These are phyloP conservation scores for Minunthozetes semirufus DNA, from an alignment of 2,888 invertebrate species.

Conservation along the genomic window DNA sequence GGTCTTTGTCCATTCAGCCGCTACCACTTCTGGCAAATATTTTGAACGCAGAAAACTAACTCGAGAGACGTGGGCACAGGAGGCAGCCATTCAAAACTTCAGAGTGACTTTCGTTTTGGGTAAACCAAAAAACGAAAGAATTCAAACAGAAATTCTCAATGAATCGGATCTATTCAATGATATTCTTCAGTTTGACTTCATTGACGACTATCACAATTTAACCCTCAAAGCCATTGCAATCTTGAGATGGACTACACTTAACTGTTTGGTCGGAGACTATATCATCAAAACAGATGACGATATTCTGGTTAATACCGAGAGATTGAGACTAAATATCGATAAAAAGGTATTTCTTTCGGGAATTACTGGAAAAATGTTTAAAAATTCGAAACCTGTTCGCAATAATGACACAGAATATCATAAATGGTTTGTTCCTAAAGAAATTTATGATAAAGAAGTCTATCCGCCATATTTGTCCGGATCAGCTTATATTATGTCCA, in stretches of 20 bases:
- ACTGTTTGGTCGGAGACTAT: neutral
- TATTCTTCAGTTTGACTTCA: constrained; percentile 18
- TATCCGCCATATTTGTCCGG: constrained; percentile 8
- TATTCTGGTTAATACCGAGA: neutral
- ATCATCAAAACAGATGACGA: constrained; percentile 17
- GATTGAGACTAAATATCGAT: neutral
- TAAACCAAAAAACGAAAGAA: neutral
- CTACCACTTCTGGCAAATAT: neutral
- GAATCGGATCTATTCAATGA: neutral
- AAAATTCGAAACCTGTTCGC: neutral
- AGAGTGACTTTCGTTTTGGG: neutral
- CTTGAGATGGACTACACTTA: neutral
- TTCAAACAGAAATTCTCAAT: neutral
- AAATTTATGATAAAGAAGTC: neutral
- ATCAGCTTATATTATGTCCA: constrained; percentile 20
- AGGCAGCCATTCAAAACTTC: neutral
- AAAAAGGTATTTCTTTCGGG: constrained; percentile 1
- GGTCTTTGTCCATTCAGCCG: constrained; percentile 4
- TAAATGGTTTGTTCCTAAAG: constrained; percentile 15
- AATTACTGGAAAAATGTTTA: constrained; percentile 18
- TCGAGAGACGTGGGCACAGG: neutral
- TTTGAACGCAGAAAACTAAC: neutral
- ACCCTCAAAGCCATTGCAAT: constrained; percentile 5
- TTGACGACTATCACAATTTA: constrained; percentile 2
- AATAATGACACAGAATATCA: neutral